A percentile compares a stretch with the other conserved stretches of the same genome.
Evolutionary conservation across 2,888 invertebrate genomes (phyloP).

Genomic region (Napeogenes inachia): DNA sequence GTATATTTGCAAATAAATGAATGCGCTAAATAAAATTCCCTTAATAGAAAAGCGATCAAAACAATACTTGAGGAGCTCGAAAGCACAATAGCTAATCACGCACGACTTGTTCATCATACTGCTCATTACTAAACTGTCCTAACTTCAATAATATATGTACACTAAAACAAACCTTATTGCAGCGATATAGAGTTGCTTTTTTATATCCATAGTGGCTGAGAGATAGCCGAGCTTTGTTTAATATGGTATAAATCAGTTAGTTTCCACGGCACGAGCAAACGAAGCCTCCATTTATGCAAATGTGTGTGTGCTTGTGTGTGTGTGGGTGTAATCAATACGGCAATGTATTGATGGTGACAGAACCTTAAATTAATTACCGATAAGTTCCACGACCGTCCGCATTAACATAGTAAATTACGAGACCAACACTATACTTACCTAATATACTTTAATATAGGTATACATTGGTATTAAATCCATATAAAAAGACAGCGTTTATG

Average conservation of each 20-base stretch:
- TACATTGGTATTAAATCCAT: no score
- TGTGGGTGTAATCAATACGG: slow-evolving; percentile 22
- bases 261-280: slow-evolving; percentile 30
- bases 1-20: background rate
- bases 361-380: slow-evolving; percentile 29
- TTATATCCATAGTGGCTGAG: background rate
- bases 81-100: slow-evolving; percentile 36
- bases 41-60: slow-evolving; percentile 24
- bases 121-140: slow-evolving; percentile 14
- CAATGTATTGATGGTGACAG: slow-evolving; percentile 27
- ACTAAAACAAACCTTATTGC: slow-evolving; percentile 12
- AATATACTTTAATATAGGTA: background rate
- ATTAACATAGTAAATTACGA: slow-evolving; percentile 22
- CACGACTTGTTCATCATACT: slow-evolving; percentile 29
- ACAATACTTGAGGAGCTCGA: slow-evolving; percentile 29
- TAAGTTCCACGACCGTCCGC: slow-evolving; percentile 19
- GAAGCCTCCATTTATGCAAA: slow-evolving; percentile 36
- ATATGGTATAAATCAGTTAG: slow-evolving; percentile 32
- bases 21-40: slow-evolving; percentile 12
- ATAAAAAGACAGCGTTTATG: no score
- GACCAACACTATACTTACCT: background rate
- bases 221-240: slow-evolving; percentile 19
- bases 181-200: slow-evolving; percentile 14
- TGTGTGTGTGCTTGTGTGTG: slow-evolving; percentile 12
- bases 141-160: background rate